Conservation (phyloP, 2,797 vertebrate species). For the Crocidura indochinensis region DNA sequence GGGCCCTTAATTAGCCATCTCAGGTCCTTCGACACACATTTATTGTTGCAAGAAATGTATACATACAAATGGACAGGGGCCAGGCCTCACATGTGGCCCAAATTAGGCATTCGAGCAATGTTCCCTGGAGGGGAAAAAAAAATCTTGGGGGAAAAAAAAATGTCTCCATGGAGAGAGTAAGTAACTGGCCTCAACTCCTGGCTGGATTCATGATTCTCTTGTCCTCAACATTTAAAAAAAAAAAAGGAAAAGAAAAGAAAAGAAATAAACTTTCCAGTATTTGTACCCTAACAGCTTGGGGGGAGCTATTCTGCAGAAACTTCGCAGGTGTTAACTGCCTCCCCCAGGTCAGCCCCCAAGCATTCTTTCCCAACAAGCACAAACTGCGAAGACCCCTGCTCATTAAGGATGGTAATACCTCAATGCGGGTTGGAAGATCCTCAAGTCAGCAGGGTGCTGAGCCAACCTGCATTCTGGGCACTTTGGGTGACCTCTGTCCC, state of each 20-base stretch:
- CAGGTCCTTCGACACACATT: conserved; percentile 53
- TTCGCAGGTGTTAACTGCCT: neutral
- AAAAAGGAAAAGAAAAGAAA: too few relatives aligned
- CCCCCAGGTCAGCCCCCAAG: neutral
- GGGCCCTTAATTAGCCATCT: conserved; percentile 55
- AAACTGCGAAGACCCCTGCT: too few relatives aligned
- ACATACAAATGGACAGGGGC: conserved; percentile 60
- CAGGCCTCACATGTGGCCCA: conserved; percentile 78
- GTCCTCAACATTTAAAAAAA: conserved; percentile 65
- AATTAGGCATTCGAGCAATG: conserved; percentile 71
- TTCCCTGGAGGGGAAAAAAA: conserved; percentile 68
- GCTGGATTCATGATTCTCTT: conserved; percentile 73
- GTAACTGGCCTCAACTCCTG: conserved; percentile 68
- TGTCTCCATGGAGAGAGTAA: conserved; percentile 71
- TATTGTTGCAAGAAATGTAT: conserved; percentile 58
- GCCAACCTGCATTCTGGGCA: too few relatives aligned
- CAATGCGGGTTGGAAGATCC: too few relatives aligned
- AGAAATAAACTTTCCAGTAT: conserved; percentile 54
- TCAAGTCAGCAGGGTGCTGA: too few relatives aligned
- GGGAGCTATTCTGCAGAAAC: conserved; percentile 49
- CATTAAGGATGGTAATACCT: too few relatives aligned
- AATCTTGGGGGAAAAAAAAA: conserved; percentile 29
- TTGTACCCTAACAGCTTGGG: conserved; percentile 57
- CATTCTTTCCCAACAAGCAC: conserved; percentile 28
- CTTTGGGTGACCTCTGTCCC: too few relatives aligned